Evolutionary conservation across 2,888 invertebrate genomes (phyloP), one percentile per base, ranked within the genome.

Genomic region (Creontiades dilutus): DNA sequence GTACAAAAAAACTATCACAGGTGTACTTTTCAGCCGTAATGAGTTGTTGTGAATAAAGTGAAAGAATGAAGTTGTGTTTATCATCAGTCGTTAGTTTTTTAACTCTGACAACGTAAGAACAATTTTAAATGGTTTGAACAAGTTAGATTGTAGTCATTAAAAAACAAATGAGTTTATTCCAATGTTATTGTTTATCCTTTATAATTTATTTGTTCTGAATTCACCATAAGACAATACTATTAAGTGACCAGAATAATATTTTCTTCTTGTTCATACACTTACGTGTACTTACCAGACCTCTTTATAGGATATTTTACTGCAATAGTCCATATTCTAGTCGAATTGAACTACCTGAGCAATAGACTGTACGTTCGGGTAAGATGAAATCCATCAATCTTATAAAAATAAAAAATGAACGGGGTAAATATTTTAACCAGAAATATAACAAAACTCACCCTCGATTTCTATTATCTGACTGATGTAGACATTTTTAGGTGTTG

Each of bases 261-360:
- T 57, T 16, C n/a, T 57, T 57, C 57, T 7, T 57, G 11, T 68
- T 19, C 12, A n/a, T 11, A 23, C 12, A 12, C 27, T 68, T 68
- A 2, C 5, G n/a, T 68, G 68, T 68, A 68, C 68, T 19, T 68
- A 23, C 19, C 68, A 23, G 68, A 68, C 68, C 68, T 68, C 68
- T 23, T 68, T 68, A 37, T 23, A 11, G 61, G 61, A 61, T n/a
- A 61, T 19, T n/a, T 19, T 19, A 23, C 68, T 68, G 68, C 68
- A 68, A 68, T 68, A 68, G 68, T 68, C 68, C 68, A 13, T 68
- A 68, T 68, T 68, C 68, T 68, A 68, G 68, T 68, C 68, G 19
- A 23, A 68, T 68, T 68, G 68, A 68, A 68, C 68, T 68, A 23
- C 23, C 68, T 68, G 68, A 68, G 3, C 23, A 23, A 68, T 68